Base-by-base conservation (phyloP, 2,797 vertebrate species). In the Sebastiscus tertius region DNA sequence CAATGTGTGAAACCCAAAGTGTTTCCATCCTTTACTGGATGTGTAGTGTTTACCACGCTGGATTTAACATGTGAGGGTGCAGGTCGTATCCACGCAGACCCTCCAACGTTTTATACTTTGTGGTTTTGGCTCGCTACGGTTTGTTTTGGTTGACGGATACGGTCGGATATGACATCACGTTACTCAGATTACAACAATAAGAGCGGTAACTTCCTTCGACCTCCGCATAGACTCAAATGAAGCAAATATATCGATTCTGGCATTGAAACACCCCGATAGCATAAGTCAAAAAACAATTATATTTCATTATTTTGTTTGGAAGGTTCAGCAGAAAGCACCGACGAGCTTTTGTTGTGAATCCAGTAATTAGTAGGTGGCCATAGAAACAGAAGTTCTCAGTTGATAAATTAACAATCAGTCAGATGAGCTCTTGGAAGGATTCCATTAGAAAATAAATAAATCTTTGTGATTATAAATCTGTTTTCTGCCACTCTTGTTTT, bases 91-190 rank as follows among this genome's bases (percentile, higher is more conserved):
- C 42, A 46, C 42, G 33, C 8, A 8, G 8, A 34, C 33, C 33
- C 33, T 46, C 42, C 42, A 46, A 7, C 16, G 1, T 46, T 49
- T 49, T 20, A 0, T n/a, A 49, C 46, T 49, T 9, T 49, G 18
- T 49, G 1, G 39, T 46, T 46, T 46, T 14, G 14, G 39, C 39
- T 46, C 1, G 0, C 0, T 7, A 6, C 0, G 46, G 0, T n/a
- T 49, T 49, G 46, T 49, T 49, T 49, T 49, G 18, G 46, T 49
- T 49, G 46, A 9, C 18, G 4, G 46, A 49, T 49, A 49, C 18
- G 18, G 46, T 20, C 18, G 4, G 46, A 4, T 49, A 20, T 20
- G 46, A 49, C 4, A 18, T 49, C 46, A 49, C 18, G 4, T 20
- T 49, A 49, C 18, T 49, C 3, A 49, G 18, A 49, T 18, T 49